Percentiles rank a stretch among this genome's conserved stretches.
Evolutionary conservation across 2,888 invertebrate species (phyloP).

Genomic region (Xanthorhoe designata): DNA sequence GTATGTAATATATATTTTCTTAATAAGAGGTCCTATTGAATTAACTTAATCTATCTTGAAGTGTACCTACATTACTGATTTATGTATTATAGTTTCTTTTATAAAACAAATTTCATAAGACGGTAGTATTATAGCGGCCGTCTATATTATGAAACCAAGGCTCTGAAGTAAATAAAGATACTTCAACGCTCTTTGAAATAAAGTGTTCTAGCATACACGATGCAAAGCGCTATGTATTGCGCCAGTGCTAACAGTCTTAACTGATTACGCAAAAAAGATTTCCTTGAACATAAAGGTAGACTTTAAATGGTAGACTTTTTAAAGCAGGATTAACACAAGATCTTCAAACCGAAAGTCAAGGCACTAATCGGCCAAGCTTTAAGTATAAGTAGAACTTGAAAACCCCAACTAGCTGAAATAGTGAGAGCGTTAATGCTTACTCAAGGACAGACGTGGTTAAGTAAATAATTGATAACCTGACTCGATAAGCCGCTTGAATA

Average conservation of each 20-base stretch:
- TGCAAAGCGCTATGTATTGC: conserved; percentile 20
- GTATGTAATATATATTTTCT: no score
- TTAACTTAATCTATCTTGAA: no score
- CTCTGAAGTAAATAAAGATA: conserved; percentile 42
- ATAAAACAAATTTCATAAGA: background rate
- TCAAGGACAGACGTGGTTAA: background rate
- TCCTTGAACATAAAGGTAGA: background rate
- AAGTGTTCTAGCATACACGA: conserved; percentile 25
- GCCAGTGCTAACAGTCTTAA: conserved; percentile 6
- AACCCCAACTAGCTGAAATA: background rate
- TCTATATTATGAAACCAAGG: background rate
- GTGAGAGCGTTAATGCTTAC: background rate
- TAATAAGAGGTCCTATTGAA: no score
- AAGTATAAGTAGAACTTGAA: background rate
- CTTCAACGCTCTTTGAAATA: conserved; percentile 37
- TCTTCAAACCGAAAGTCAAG: no score
- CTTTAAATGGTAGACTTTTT: no score
- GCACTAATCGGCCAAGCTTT: background rate
- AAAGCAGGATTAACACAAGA: no score
- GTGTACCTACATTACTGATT: no score
- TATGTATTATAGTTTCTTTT: no score
- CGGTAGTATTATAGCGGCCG: background rate
- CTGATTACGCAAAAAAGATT: background rate
- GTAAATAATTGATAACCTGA: background rate
- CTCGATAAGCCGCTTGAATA: background rate